Conservation (phyloP, 2,113 vertebrate species). For the Thalassarche chlororhynchos region DNA sequence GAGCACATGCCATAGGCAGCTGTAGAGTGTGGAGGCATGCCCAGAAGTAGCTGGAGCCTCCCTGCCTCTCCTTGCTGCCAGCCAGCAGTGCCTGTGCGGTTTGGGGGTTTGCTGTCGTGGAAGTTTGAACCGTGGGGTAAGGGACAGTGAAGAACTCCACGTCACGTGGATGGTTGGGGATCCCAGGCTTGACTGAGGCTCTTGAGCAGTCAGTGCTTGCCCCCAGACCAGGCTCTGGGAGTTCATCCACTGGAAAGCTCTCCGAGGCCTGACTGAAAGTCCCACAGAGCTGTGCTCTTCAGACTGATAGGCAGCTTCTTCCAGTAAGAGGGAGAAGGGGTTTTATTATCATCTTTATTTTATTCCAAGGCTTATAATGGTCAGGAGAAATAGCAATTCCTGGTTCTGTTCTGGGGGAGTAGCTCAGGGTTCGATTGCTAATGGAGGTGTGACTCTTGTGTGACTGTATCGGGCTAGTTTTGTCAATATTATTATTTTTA, state of each 20-base stretch:
- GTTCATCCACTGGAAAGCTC: background rate
- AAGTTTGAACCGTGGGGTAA: background rate
- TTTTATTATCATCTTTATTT: background rate
- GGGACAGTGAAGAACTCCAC: fast-evolving
- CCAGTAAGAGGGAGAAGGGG: background rate
- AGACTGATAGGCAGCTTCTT: background rate
- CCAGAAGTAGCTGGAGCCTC: background rate
- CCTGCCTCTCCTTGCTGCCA: background rate
- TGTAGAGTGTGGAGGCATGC: background rate
- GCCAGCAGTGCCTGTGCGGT: background rate
- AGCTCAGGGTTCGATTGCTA: background rate
- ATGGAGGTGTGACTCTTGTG: background rate
- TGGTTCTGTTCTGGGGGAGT: background rate
- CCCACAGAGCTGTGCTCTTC: background rate
- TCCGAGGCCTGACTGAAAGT: background rate
- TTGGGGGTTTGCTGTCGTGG: background rate
- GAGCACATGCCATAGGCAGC: fast-evolving
- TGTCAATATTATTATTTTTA: background rate
- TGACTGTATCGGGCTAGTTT: background rate
- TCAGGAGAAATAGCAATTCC: background rate
- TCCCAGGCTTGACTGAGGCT: background rate
- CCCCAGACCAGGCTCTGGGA: background rate
- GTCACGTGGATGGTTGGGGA: background rate
- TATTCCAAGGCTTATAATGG: background rate
- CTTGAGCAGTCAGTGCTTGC: background rate